phyloP scores from a whole-genome alignment of 2,113 vertebrate genomes.

The Axis porcinus region DNA sequence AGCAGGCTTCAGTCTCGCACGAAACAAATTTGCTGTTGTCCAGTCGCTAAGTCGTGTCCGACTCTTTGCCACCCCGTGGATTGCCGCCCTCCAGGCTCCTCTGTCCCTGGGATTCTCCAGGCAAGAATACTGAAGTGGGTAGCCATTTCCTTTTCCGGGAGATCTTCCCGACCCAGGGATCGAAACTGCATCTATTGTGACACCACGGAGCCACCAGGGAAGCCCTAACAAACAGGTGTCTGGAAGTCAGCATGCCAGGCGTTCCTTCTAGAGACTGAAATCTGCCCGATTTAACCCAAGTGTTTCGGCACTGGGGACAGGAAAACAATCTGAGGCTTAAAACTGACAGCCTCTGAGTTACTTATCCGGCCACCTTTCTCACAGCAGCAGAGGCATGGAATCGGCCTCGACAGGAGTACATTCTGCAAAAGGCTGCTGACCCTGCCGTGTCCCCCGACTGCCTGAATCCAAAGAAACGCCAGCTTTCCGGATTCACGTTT shows the following conservation, averaged over 20 bases:
- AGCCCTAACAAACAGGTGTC: too few relatives aligned
- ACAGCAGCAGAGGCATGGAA: accelerated
- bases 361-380: neutral
- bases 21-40: neutral
- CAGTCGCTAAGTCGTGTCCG: neutral
- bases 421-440: neutral
- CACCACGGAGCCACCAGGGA: neutral
- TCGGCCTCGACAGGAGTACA: neutral
- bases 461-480: neutral
- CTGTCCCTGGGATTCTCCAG: neutral
- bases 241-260: neutral
- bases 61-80: neutral
- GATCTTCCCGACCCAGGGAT: neutral
- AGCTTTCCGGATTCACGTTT: too few relatives aligned
- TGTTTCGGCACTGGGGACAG: neutral
- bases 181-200: neutral
- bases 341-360: neutral
- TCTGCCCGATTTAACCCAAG: accelerated
- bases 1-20: neutral
- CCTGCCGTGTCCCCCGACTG: accelerated
- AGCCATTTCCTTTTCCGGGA: neutral
- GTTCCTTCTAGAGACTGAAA: accelerated
- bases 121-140: neutral
- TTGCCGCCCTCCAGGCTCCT: neutral
- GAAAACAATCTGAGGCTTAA: neutral